Evolutionary conservation across 2,113 vertebrate genomes (phyloP).

Genomic region (Fulica atra): DNA sequence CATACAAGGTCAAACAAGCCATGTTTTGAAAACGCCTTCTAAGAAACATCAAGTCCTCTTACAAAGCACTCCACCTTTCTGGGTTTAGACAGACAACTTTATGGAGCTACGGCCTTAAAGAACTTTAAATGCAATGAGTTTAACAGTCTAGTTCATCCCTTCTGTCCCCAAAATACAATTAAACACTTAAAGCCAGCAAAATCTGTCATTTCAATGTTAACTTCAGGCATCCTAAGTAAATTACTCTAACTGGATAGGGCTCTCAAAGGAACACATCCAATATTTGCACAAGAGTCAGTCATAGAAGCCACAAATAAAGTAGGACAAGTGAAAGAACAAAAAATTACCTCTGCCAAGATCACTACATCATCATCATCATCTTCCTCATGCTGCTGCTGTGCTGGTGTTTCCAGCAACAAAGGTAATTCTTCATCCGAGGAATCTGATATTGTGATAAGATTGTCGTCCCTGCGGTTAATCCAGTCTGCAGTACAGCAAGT

Average conservation of each 20-base stretch:
- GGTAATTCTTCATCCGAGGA: constrained; percentile 91
- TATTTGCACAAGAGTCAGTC: not conserved
- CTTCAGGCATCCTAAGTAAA: not conserved
- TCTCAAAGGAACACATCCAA: not conserved
- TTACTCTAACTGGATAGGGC: not conserved
- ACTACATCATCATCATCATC: constrained; percentile 80
- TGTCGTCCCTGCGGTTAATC: constrained; percentile 72
- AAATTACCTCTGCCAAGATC: constrained; percentile 85
- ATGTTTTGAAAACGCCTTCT: not conserved
- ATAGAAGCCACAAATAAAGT: not conserved
- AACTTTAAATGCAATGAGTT: not conserved
- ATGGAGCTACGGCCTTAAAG: not conserved
- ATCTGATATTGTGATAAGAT: constrained; percentile 88
- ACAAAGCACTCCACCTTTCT: not conserved
- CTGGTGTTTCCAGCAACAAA: constrained; percentile 72
- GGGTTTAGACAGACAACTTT: not conserved
- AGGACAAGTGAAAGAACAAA: not conserved
- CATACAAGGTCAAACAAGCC: not conserved
- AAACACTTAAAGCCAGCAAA: not conserved
- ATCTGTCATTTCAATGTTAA: not conserved
- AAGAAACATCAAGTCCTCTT: not conserved
- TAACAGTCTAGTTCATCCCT: not conserved
- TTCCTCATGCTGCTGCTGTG: constrained; percentile 75
- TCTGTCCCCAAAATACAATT: not conserved
- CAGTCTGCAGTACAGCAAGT: constrained; percentile 67